Percentiles rank a stretch among this genome's conserved stretches.
Evolutionary conservation across 2,888 invertebrate species (phyloP).

Genomic region (Aphidoletes aphidimyza): DNA sequence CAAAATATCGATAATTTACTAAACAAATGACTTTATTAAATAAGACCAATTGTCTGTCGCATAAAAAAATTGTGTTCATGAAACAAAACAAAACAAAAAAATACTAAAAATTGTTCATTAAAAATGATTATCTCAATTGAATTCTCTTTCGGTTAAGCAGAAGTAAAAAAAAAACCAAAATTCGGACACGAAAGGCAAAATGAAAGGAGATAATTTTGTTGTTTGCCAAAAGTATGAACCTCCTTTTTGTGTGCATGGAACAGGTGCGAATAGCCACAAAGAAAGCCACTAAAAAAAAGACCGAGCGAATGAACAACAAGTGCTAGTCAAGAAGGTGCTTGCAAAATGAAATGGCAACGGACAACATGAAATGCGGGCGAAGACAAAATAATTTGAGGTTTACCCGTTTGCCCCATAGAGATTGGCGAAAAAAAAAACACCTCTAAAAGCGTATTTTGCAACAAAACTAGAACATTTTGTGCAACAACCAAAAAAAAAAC

Average conservation of each 20-base stretch:
- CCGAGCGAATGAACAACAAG: not conserved
- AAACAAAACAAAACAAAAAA: not conserved
- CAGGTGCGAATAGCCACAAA: not conserved
- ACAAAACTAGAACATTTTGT: constrained; percentile 15
- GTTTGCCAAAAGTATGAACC: not conserved
- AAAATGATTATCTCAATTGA: constrained; percentile 44
- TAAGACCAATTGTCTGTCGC: not conserved
- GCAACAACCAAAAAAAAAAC: too few species aligned
- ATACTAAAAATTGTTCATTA: not conserved
- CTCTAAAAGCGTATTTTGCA: constrained; percentile 7
- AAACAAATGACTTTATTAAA: constrained; percentile 46
- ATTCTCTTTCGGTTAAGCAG: not conserved
- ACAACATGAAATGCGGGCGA: not conserved
- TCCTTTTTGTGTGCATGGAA: not conserved
- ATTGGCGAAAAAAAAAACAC: not conserved
- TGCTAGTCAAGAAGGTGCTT: not conserved
- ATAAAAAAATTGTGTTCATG: not conserved
- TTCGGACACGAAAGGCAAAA: not conserved
- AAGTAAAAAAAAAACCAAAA: not conserved
- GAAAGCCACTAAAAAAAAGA: not conserved
- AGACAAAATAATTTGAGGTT: constrained; percentile 2
- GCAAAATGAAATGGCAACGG: not conserved
- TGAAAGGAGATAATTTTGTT: not conserved
- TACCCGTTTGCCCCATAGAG: not conserved
- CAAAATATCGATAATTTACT: constrained; percentile 27